A percentile compares a stretch with the other conserved stretches of the same genome.
Conservation (phyloP, 2,888 invertebrate species). For the Abrostola triplasia region DNA sequence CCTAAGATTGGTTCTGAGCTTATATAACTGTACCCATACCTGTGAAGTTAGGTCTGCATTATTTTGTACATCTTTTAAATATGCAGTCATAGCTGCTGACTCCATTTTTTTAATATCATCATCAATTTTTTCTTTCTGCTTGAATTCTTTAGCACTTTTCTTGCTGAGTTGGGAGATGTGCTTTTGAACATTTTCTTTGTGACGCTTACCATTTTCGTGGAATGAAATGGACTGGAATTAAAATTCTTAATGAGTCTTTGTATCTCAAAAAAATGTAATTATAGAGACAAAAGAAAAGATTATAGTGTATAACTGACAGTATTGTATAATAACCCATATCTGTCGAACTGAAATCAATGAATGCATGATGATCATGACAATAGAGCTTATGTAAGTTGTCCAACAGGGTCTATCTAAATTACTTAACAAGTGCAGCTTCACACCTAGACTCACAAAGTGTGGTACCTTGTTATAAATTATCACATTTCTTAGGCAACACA, state of each 20-base stretch:
- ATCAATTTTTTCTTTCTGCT: constrained; percentile 93
- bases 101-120: constrained; percentile 96
- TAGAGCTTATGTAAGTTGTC: no score
- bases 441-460: no score
- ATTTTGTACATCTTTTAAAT: constrained; percentile 93
- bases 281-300: no score
- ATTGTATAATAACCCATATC: no score
- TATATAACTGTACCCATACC: constrained; percentile 62
- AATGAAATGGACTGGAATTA: constrained; percentile 95
- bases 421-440: no score
- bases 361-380: no score
- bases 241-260: neutral
- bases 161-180: constrained; percentile 95
- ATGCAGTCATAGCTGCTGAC: constrained; percentile 95
- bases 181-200: constrained; percentile 97
- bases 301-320: no score
- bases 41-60: constrained; percentile 90
- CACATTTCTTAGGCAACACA: no score
- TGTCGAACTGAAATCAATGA: no score
- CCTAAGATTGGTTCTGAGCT: no score
- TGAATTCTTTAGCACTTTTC: constrained; percentile 93
- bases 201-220: constrained; percentile 97
- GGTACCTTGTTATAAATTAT: no score
- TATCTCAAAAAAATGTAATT: neutral
- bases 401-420: no score